Percentiles rank a stretch among this genome's conserved stretches.
phyloP scores from a whole-genome alignment of 1,140 invertebrate species.

The Propsilocerus akamusi region DNA sequence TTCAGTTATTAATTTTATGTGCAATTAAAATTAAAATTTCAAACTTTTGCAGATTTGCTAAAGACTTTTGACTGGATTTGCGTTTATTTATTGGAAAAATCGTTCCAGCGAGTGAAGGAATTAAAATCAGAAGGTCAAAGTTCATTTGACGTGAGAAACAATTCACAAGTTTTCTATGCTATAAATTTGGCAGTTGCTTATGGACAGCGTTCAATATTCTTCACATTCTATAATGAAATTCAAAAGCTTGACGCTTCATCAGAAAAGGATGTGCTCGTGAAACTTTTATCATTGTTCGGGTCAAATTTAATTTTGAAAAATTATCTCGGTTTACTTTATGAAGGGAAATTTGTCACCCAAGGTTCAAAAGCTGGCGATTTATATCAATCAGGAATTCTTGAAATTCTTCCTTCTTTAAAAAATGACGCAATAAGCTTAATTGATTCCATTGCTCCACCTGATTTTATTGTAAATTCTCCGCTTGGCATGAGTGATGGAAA shows the following conservation, averaged over 20 bases:
- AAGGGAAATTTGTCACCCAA: not conserved
- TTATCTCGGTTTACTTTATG: not conserved
- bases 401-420: conserved; percentile 40
- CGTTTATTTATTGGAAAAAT: conserved; percentile 45
- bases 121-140: conserved; percentile 32
- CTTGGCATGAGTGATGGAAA: conserved; percentile 63
- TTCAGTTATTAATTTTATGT: not conserved
- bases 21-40: not conserved
- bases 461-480: conserved; percentile 67
- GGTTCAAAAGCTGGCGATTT: conserved; percentile 4
- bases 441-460: conserved; percentile 72
- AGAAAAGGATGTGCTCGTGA: conserved; percentile 15
- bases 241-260: not conserved
- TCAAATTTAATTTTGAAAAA: conserved; percentile 17
- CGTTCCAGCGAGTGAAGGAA: conserved; percentile 33
- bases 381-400: conserved; percentile 23
- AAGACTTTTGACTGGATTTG: conserved; percentile 56
- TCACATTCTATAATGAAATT: not conserved
- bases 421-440: conserved; percentile 52
- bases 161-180: conserved; percentile 55
- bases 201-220: conserved; percentile 21
- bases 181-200: conserved; percentile 46
- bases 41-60: conserved; percentile 34
- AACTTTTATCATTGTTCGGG: conserved; percentile 18
- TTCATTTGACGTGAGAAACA: conserved; percentile 46